Conservation (phyloP, 2,888 invertebrate genomes). For the Xylota sylvarum region DNA sequence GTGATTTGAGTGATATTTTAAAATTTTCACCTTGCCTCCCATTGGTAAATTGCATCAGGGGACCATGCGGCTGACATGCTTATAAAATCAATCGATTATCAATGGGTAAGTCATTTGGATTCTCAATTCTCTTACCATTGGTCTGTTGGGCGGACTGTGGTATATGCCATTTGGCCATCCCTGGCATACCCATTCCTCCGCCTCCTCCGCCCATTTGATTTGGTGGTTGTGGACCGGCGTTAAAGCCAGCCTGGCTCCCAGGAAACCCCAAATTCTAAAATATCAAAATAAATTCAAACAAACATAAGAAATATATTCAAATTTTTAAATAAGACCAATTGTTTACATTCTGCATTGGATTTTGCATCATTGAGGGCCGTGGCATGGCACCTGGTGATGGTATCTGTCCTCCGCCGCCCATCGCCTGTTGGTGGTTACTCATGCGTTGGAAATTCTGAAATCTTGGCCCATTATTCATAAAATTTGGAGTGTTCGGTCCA, state of each 20-base stretch:
- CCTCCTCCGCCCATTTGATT: slow-evolving; percentile 83
- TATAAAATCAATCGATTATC: background rate
- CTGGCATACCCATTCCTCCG: slow-evolving; percentile 82
- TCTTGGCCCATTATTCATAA: slow-evolving; percentile 84
- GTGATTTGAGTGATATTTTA: slow-evolving; percentile 85
- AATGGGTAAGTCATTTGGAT: background rate
- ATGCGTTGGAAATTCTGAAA: slow-evolving; percentile 84
- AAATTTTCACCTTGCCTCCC: slow-evolving; percentile 85
- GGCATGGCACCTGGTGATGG: slow-evolving; percentile 83
- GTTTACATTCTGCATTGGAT: slow-evolving; percentile 85
- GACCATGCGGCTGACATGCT: slow-evolving; percentile 83
- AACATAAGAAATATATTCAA: background rate
- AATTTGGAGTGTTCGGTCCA: slow-evolving; percentile 84
- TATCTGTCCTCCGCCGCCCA: slow-evolving; percentile 82
- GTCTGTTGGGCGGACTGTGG: slow-evolving; percentile 85
- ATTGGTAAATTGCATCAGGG: slow-evolving; percentile 84
- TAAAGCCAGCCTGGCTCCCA: slow-evolving; percentile 85
- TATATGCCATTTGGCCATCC: slow-evolving; percentile 90
- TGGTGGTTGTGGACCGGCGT: slow-evolving; percentile 83
- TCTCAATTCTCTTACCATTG: slow-evolving; percentile 83
- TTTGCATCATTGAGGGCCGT: slow-evolving; percentile 83
- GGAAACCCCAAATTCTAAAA: slow-evolving; percentile 84
- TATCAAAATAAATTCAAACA: slow-evolving; percentile 35
- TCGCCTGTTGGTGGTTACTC: slow-evolving; percentile 87
- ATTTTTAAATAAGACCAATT: slow-evolving; percentile 70